phyloP scores from a whole-genome alignment of 2,797 vertebrate species.

The Austrolebias charrua region DNA sequence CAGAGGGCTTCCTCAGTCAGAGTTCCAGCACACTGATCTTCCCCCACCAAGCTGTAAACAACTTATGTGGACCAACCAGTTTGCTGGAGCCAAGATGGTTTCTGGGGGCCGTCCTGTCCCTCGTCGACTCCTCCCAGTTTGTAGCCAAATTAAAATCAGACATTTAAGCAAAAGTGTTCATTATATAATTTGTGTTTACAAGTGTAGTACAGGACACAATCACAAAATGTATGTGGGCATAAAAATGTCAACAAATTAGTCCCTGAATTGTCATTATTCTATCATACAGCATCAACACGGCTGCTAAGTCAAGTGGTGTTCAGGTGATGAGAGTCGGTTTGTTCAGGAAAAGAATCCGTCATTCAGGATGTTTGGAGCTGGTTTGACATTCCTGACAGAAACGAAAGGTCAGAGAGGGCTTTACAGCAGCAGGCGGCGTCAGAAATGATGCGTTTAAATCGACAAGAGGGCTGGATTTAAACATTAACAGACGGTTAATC shows the following conservation, averaged over 20 bases:
- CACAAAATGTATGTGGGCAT: background rate
- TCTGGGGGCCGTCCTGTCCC: too few species aligned
- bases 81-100: too few species aligned
- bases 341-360: slow-evolving; percentile 44
- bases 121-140: too few species aligned
- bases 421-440: slow-evolving; percentile 34
- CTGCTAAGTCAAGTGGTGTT: slow-evolving; percentile 5
- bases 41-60: too few species aligned
- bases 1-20: too few species aligned
- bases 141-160: background rate
- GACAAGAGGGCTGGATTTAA: slow-evolving; percentile 49
- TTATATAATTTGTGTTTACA: background rate
- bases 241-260: slow-evolving; percentile 4
- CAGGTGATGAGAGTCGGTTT: slow-evolving; percentile 3
- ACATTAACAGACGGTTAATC: slow-evolving; percentile 73
- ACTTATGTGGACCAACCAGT: too few species aligned
- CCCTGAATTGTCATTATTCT: slow-evolving; percentile 10
- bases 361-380: slow-evolving; percentile 38
- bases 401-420: slow-evolving; percentile 44
- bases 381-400: slow-evolving; percentile 44
- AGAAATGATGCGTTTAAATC: slow-evolving; percentile 61
- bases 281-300: slow-evolving; percentile 1
- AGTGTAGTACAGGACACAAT: background rate
- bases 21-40: too few species aligned
- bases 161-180: background rate